phyloP scores from a whole-genome alignment of 2,113 vertebrate genomes.

The Procapra przewalskii region DNA sequence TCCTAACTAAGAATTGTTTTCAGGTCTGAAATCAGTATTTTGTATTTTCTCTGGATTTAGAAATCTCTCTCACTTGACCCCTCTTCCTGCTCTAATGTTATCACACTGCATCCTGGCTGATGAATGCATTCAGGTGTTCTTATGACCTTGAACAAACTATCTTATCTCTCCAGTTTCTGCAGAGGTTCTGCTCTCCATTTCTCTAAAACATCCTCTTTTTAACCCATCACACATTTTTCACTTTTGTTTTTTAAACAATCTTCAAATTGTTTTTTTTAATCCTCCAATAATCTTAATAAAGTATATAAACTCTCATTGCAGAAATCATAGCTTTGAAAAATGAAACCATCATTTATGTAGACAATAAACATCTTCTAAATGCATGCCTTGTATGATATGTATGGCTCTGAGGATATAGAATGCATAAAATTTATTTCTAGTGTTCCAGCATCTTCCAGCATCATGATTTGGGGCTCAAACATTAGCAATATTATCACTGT shows the following conservation, averaged over 20 bases:
- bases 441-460: not conserved
- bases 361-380: not conserved
- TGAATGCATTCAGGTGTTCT: not conserved
- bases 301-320: not conserved
- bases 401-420: not conserved
- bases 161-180: not conserved
- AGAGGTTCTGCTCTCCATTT: not conserved
- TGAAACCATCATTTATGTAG: not conserved
- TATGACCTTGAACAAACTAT: not conserved
- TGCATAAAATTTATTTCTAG: not conserved
- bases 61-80: not conserved
- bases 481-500: not conserved
- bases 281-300: not conserved
- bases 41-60: not conserved
- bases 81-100: not conserved
- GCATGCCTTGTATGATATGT: not conserved
- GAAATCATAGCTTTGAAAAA: not conserved
- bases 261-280: not conserved
- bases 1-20: not conserved
- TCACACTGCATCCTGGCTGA: not conserved
- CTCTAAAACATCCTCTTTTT: not conserved
- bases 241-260: not conserved
- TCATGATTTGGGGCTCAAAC: not conserved
- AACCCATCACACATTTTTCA: not conserved
- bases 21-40: not conserved